Percentiles rank a stretch among this genome's conserved stretches.
Conservation (phyloP, 2,113 vertebrate genomes). For the Toxostoma redivivum region DNA sequence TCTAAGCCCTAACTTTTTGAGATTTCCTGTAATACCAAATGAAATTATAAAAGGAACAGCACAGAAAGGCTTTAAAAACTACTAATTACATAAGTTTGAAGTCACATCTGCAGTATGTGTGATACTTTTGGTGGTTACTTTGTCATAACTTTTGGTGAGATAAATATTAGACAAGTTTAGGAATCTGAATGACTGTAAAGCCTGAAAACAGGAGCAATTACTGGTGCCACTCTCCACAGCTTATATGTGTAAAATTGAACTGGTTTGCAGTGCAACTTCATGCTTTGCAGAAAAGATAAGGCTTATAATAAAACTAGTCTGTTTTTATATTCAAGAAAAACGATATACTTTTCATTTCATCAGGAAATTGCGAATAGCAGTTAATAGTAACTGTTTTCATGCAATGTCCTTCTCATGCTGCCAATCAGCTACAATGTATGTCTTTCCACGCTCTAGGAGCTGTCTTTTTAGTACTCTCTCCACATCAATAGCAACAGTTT, state of each 20-base stretch:
- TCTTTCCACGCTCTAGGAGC: neutral
- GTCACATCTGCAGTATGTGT: neutral
- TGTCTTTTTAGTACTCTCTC: neutral
- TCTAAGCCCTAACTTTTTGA: neutral
- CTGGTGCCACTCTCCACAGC: neutral
- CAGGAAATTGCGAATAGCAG: neutral
- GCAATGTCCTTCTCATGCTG: neutral
- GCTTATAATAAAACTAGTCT: neutral
- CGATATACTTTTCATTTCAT: neutral
- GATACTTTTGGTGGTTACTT: neutral
- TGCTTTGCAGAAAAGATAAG: neutral
- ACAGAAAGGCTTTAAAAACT: neutral
- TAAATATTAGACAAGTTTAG: neutral
- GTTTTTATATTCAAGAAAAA: neutral
- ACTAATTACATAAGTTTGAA: neutral
- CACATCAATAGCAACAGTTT: neutral
- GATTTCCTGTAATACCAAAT: neutral
- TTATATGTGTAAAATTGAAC: neutral
- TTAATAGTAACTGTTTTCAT: neutral
- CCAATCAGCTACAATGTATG: neutral
- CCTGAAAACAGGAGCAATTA: neutral
- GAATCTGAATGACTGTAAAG: neutral
- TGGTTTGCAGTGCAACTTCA: neutral
- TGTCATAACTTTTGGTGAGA: neutral
- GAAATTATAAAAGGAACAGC: neutral